phyloP scores from a whole-genome alignment of 2,113 vertebrate species.

The Ptychochromis oligacanthus region DNA sequence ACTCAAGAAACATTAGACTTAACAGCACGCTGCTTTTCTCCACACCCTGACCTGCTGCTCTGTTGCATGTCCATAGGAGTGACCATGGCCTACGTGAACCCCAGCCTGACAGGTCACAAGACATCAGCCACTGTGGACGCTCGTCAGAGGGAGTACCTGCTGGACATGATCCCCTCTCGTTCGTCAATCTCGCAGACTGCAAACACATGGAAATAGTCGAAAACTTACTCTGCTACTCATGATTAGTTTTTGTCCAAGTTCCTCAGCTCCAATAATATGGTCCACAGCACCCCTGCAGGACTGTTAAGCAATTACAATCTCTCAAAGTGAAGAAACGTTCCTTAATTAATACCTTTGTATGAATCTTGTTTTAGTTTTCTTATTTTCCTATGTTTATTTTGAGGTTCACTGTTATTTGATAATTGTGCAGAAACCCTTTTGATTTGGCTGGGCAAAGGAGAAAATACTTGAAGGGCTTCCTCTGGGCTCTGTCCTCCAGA shows the following conservation, averaged over 20 bases:
- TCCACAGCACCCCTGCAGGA: conserved; percentile 65
- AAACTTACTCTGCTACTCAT: conserved; percentile 17
- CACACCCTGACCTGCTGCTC: conserved; percentile 16
- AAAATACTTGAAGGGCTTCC: conserved; percentile 65
- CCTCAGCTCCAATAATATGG: conserved; percentile 40
- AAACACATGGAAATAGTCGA: conserved; percentile 91
- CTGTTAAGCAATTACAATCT: conserved; percentile 64
- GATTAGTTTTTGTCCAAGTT: conserved; percentile 35
- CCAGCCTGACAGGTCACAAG: conserved; percentile 90
- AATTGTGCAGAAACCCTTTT: conserved; percentile 59
- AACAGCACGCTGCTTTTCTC: neutral
- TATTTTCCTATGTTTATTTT: conserved; percentile 61
- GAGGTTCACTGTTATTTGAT: conserved; percentile 52
- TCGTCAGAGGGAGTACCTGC: conserved; percentile 95
- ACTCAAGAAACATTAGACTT: neutral
- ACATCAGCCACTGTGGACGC: conserved; percentile 85
- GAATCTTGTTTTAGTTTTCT: conserved; percentile 51
- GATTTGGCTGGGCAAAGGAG: conserved; percentile 46
- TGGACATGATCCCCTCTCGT: conserved; percentile 97
- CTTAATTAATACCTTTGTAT: conserved; percentile 37
- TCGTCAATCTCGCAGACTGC: conserved; percentile 94
- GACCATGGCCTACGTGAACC: conserved; percentile 91
- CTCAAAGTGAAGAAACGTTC: conserved; percentile 60
- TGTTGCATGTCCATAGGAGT: conserved; percentile 81
- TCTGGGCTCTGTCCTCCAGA: conserved; percentile 43